Percentiles rank a stretch among this genome's conserved stretches.
These are phyloP conservation scores for Accipiter virgatus DNA, from an alignment of 2,113 vertebrate genomes.

Conservation along the genomic window DNA sequence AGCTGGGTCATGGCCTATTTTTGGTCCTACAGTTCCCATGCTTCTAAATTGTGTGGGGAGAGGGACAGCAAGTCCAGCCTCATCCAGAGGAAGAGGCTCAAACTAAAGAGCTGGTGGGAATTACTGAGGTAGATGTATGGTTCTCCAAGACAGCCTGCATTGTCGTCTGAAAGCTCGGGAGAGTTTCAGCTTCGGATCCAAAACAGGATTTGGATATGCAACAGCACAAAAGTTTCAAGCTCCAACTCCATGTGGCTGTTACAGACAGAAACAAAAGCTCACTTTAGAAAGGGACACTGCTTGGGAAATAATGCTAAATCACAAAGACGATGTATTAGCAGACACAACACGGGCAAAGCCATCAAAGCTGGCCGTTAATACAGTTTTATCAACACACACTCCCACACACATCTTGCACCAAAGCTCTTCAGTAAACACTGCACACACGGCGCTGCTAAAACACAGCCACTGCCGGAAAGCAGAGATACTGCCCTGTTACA, in stretches of 20 bases:
- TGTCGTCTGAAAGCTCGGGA: neutral
- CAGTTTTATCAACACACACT: neutral
- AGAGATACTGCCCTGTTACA: neutral
- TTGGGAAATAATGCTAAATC: neutral
- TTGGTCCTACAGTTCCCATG: neutral
- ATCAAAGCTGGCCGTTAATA: neutral
- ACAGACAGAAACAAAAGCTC: neutral
- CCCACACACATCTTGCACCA: neutral
- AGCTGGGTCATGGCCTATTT: neutral
- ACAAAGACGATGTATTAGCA: neutral
- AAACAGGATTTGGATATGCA: neutral
- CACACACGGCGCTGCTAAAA: neutral
- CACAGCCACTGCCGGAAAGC: neutral
- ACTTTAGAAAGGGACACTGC: neutral
- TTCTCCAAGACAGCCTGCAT: neutral
- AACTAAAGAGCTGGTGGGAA: neutral
- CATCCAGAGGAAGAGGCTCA: neutral
- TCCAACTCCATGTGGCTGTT: neutral
- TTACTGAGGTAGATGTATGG: neutral
- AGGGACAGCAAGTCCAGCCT: neutral
- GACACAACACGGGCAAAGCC: neutral
- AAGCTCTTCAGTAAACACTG: neutral
- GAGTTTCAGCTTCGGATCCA: neutral
- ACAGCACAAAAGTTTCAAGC: neutral
- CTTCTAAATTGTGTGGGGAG: neutral